phyloP scores from a whole-genome alignment of 1,140 invertebrate species.

The Eumaeus atala region DNA sequence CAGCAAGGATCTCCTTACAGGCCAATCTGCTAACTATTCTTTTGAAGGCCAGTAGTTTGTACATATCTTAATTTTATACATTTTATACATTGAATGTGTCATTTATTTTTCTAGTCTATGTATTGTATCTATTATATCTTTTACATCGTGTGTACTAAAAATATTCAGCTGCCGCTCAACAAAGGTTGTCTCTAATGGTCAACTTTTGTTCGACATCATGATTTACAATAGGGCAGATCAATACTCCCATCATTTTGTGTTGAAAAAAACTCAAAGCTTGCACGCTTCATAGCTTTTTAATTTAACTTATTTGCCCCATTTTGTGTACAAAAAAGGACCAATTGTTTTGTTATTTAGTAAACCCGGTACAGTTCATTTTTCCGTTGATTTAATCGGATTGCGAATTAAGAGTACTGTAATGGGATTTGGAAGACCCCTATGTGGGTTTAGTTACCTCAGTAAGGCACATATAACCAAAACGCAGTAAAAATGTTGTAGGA shows the following conservation, averaged over 20 bases:
- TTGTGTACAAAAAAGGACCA: conserved; percentile 1
- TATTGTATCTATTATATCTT: no score
- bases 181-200: conserved; percentile 56
- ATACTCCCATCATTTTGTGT: conserved; percentile 31
- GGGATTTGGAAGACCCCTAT: no score
- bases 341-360: not conserved
- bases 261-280: conserved; percentile 42
- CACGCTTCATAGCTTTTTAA: conserved; percentile 26
- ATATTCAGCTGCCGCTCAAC: conserved; percentile 57
- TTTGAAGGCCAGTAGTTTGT: no score
- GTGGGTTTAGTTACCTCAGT: no score
- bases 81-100: no score
- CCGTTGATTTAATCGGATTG: conserved; percentile 8
- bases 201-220: conserved; percentile 56
- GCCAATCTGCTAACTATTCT: no score
- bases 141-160: conserved; percentile 38
- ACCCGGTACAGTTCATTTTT: not conserved
- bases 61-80: no score
- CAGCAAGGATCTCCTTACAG: no score
- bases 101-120: no score
- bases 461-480: no score
- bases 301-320: conserved; percentile 6
- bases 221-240: conserved; percentile 53
- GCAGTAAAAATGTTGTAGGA: no score
- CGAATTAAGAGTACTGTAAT: not conserved